These are phyloP conservation scores for Magallana gigas DNA, from an alignment of 1,140 invertebrate genomes.

Conservation along the genomic window DNA sequence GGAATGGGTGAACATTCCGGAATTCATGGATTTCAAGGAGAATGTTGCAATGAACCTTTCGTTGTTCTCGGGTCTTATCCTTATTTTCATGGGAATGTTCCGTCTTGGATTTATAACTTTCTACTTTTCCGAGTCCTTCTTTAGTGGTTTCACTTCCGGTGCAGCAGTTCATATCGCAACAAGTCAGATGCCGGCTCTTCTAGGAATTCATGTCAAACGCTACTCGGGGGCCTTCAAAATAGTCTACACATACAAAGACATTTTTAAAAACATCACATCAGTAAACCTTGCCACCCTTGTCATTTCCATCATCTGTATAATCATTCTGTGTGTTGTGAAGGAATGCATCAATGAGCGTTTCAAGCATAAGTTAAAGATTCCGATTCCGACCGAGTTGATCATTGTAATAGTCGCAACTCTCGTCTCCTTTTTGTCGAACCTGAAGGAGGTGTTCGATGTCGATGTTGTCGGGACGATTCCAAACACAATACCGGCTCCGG, in stretches of 20 bases:
- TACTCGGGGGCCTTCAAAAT: constrained; percentile 70
- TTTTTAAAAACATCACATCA: constrained; percentile 71
- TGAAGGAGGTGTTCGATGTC: constrained; percentile 74
- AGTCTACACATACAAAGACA: constrained; percentile 71
- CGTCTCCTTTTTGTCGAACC: constrained; percentile 72
- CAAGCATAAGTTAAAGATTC: constrained; percentile 85
- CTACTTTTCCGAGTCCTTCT: constrained; percentile 92
- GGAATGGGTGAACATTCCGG: constrained; percentile 62
- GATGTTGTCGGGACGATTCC: constrained; percentile 77
- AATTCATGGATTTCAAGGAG: constrained; percentile 73
- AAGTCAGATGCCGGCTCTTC: constrained; percentile 92
- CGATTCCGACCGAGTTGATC: constrained; percentile 92
- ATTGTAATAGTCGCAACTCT: constrained; percentile 82
- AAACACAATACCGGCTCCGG: constrained; percentile 64
- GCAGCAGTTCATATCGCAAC: constrained; percentile 93
- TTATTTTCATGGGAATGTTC: constrained; percentile 88
- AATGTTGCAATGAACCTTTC: constrained; percentile 66
- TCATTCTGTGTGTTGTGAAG: constrained; percentile 88
- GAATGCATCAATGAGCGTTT: constrained; percentile 88
- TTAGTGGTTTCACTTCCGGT: constrained; percentile 94
- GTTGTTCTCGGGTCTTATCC: constrained; percentile 69
- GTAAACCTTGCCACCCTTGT: constrained; percentile 81
- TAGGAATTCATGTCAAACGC: constrained; percentile 83
- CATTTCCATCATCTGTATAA: constrained; percentile 86
- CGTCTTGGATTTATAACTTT: constrained; percentile 90